Base-by-base conservation (phyloP, 2,113 vertebrate species). In the Chloropsis hardwickii region DNA sequence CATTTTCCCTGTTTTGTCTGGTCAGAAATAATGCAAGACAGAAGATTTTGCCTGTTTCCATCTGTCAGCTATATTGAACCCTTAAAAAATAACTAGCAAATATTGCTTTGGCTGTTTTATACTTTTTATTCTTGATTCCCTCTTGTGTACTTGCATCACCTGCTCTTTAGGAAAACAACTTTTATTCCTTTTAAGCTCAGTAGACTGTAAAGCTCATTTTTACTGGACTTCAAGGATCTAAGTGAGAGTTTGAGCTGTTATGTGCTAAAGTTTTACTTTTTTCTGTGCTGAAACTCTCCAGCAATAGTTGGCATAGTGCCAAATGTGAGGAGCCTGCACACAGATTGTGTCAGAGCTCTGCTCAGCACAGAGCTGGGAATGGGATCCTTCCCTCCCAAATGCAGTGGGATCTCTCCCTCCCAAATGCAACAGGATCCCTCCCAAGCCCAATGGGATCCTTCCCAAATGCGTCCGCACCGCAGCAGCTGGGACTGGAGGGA, bases 241-340 rank as follows among this genome's bases (percentile, higher is more conserved):
- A 40, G 57, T 29, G 56, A 53, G 45, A 6, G 33, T 81, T 61
- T 57, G 66, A 92, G 74, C 67, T 54, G 54, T 31, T 45, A 3
- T 2, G 9, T 42, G 29, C 40, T 65, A 0, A 61, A 22, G 44
- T 44, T 85, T 76, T 45, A 3, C 21, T 50, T 23, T 51, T 91
- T 78, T 40, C 66, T 45, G 0, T 11, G 22, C 35, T 61, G 42
- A 57, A 88, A 37, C 35, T 69, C 62, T 69, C 12, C 21, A 31
- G 45, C 45, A 62, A 10, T 6, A 25, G 57, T 14, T 40, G 61
- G 21, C 35, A 1, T 15, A 48, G 35, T 57, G 61, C 48, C 0
- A 0, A 35, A 12, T 0, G 1, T 9, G 15, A n/a, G 40, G 12
- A 37, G 4, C 65, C 83, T 60, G 42, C 42, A 5, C 0, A 0